A percentile compares a stretch with the other conserved stretches of the same genome.
These are phyloP conservation scores for Helicoverpa armigera DNA, from an alignment of 1,140 invertebrate species.

Conservation along the genomic window DNA sequence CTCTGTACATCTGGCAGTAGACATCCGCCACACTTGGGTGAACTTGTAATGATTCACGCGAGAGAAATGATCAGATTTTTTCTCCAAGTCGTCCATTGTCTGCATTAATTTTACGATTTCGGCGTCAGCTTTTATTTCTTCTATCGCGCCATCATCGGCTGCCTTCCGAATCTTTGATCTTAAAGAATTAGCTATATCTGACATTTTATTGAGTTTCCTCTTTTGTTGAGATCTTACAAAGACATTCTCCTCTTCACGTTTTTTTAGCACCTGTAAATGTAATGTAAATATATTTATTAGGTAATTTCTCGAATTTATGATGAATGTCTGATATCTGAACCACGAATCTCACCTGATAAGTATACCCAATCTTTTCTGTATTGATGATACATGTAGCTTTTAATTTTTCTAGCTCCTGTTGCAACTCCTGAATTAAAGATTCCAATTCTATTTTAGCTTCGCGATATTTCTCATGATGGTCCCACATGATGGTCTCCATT, in stretches of 20 bases:
- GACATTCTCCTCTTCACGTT: slow-evolving; percentile 94
- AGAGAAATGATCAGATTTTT: slow-evolving; percentile 90
- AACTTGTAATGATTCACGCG: slow-evolving; percentile 81
- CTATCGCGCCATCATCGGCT: slow-evolving; percentile 86
- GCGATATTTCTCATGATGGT: slow-evolving; percentile 91
- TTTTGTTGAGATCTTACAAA: slow-evolving; percentile 94
- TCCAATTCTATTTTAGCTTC: slow-evolving; percentile 90
- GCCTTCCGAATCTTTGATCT: slow-evolving; percentile 88
- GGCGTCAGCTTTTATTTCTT: slow-evolving; percentile 87
- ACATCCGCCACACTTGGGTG: slow-evolving; percentile 81
- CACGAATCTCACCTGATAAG: slow-evolving; percentile 87
- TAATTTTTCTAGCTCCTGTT: slow-evolving; percentile 92
- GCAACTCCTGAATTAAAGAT: slow-evolving; percentile 90
- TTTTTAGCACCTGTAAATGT: slow-evolving; percentile 90
- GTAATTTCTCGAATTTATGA: neutral
- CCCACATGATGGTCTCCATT: slow-evolving; percentile 87
- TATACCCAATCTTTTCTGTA: slow-evolving; percentile 95
- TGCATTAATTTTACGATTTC: slow-evolving; percentile 89
- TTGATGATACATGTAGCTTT: slow-evolving; percentile 91
- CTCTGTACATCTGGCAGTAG: slow-evolving; percentile 61
- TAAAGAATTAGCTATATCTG: slow-evolving; percentile 89
- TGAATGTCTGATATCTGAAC: neutral
- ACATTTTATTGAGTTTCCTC: slow-evolving; percentile 92
- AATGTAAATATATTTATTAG: neutral
- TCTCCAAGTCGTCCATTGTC: slow-evolving; percentile 89